A percentile compares a stretch with the other conserved stretches of the same genome.
phyloP scores from a whole-genome alignment of 2,113 vertebrate species.

The Tretioscincus oriximinensis region DNA sequence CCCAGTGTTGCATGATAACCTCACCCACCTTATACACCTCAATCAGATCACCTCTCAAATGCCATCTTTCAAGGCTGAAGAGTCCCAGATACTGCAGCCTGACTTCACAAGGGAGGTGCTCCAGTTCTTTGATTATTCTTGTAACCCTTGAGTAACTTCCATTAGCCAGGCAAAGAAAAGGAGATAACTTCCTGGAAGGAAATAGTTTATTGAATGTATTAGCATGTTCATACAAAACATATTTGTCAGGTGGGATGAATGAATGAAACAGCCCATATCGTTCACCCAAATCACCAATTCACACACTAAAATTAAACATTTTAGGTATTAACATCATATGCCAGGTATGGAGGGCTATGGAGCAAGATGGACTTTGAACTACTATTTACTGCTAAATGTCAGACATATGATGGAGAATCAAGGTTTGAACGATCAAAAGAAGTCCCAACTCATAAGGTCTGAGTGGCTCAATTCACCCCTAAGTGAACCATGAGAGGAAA shows the following conservation, averaged over 20 bases:
- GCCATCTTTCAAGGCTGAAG: too few species aligned
- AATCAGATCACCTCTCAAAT: too few species aligned
- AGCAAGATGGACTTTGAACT: neutral
- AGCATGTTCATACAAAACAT: neutral
- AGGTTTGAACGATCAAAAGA: neutral
- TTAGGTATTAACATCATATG: neutral
- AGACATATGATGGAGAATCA: neutral
- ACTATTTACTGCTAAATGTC: neutral
- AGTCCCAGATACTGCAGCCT: too few species aligned
- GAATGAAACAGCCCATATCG: neutral
- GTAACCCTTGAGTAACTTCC: too few species aligned
- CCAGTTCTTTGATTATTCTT: too few species aligned
- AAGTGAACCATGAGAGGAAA: neutral
- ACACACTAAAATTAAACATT: neutral
- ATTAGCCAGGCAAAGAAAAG: too few species aligned
- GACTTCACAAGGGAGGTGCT: too few species aligned
- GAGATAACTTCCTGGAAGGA: neutral
- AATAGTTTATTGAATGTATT: neutral
- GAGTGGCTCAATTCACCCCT: neutral
- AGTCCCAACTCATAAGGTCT: neutral
- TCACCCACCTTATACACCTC: too few species aligned
- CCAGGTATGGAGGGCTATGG: neutral
- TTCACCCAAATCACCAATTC: neutral
- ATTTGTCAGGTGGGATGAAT: slow-evolving; percentile 1
- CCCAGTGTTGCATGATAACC: too few species aligned